Evolutionary conservation across 2,113 vertebrate genomes (phyloP).

Genomic region (Circaetus cinerascens): DNA sequence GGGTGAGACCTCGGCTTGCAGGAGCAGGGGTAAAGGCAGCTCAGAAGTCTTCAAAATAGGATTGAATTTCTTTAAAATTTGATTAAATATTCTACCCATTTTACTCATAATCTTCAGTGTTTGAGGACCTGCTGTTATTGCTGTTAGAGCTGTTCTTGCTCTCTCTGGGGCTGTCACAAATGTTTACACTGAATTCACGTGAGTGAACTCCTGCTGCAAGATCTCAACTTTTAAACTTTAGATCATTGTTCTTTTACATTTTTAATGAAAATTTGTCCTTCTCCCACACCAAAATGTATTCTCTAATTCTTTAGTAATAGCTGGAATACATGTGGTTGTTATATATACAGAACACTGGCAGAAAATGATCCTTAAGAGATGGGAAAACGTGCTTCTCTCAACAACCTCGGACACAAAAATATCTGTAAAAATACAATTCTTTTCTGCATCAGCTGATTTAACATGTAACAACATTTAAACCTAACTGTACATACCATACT

Average conservation of each 20-base stretch:
- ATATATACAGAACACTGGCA: not conserved
- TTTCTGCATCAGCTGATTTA: not conserved
- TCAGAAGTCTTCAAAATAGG: not conserved
- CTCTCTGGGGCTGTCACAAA: not conserved
- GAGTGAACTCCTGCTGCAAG: not conserved
- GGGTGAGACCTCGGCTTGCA: not conserved
- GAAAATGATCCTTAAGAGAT: not conserved
- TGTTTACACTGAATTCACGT: not conserved
- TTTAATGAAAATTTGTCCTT: not conserved
- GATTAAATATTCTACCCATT: constrained; percentile 25
- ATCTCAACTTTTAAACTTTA: not conserved
- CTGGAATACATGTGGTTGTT: not conserved
- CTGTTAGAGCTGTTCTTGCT: not conserved
- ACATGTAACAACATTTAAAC: not conserved
- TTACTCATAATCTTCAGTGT: not conserved
- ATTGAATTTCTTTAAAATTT: not conserved
- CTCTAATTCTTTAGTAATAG: not conserved
- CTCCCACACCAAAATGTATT: not conserved
- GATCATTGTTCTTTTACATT: not conserved
- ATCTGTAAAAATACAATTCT: not conserved
- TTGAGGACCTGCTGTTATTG: not conserved
- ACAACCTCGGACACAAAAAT: not conserved
- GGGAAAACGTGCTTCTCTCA: not conserved
- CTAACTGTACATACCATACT: not conserved
- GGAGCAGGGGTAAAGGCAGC: not conserved